Base-by-base conservation (phyloP, 2,888 invertebrate species). In the Ichneumoninae sp. region DNA sequence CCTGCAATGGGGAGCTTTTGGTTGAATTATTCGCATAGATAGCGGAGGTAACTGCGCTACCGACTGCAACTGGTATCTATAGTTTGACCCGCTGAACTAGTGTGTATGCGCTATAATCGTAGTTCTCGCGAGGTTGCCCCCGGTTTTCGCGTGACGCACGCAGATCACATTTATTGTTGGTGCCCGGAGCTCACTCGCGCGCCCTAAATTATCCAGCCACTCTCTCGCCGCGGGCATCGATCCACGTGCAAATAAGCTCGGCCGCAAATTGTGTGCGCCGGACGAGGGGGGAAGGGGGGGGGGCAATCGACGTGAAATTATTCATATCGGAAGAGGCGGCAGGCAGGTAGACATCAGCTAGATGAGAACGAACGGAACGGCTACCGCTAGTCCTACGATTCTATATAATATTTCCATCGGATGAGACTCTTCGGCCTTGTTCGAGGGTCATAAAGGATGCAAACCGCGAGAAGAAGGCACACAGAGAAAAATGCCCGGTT, bases 101-200 rank as follows among this genome's bases (percentile, higher is more conserved):
- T 60, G 30, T 63, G 63, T 33, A 16, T 52, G 19, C 13, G 47
- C 19, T 68, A 36, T 40, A 66, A 47, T 44, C 33, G 50, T 30
- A 57, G 54, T 75, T 69, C 60, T 63, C 74, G 44, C 47, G 78
- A 50, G 50, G 44, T 63, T 79, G 65, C 54, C 75, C 69, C 69
- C 63, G 40, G 66, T 79, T 83, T 83, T 83, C 79, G 83, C 79
- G 83, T 83, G 83, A 79, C 77, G 83, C 83, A 79, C 74, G 83
- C 79, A 74, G 83, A 83, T 79, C 74, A 75, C 83, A 83, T 83
- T 79, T 83, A 83, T 83, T 75, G 79, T 70, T 26, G 74, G 79
- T 65, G 65, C 76, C 57, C 70, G 81, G 69, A 63, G 74, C 69
- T 52, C 74, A 52, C 74, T 52, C 69, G 79, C 47, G 52, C 52